Percentiles rank a stretch among this genome's conserved stretches.
These are phyloP conservation scores for Euzetes globulus DNA, from an alignment of 2,888 invertebrate species.

Conservation along the genomic window DNA sequence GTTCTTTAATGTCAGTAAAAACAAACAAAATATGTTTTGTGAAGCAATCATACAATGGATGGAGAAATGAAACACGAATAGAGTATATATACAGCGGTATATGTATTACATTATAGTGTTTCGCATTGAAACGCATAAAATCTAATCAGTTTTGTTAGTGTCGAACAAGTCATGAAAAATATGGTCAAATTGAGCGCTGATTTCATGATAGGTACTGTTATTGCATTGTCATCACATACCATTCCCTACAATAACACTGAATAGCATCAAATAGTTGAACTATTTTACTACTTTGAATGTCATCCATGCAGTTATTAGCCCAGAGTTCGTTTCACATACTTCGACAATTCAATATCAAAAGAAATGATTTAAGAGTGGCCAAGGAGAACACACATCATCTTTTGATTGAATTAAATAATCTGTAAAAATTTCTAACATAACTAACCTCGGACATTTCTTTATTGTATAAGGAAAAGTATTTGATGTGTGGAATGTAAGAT, in stretches of 20 bases:
- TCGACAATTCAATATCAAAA: too few species aligned
- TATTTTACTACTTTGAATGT: too few species aligned
- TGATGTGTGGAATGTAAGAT: too few species aligned
- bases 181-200: slow-evolving; percentile 9
- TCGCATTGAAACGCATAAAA: not conserved
- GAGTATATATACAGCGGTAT: not conserved
- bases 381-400: too few species aligned
- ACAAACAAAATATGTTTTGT: not conserved
- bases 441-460: too few species aligned
- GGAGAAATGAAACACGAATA: not conserved
- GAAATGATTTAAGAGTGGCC: too few species aligned
- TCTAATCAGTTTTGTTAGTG: slow-evolving; percentile 8
- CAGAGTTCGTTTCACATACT: too few species aligned
- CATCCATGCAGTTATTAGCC: too few species aligned
- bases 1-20: not conserved
- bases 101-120: not conserved
- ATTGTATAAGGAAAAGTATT: too few species aligned
- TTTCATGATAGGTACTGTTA: not conserved
- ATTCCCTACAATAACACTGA: not conserved
- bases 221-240: slow-evolving; percentile 1
- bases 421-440: too few species aligned
- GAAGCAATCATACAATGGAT: not conserved
- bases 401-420: too few species aligned
- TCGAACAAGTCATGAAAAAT: slow-evolving; percentile 12
- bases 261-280: too few species aligned